These are phyloP conservation scores for Propithecus deckenii DNA, from an alignment of 2,797 vertebrate genomes.

Conservation along the genomic window DNA sequence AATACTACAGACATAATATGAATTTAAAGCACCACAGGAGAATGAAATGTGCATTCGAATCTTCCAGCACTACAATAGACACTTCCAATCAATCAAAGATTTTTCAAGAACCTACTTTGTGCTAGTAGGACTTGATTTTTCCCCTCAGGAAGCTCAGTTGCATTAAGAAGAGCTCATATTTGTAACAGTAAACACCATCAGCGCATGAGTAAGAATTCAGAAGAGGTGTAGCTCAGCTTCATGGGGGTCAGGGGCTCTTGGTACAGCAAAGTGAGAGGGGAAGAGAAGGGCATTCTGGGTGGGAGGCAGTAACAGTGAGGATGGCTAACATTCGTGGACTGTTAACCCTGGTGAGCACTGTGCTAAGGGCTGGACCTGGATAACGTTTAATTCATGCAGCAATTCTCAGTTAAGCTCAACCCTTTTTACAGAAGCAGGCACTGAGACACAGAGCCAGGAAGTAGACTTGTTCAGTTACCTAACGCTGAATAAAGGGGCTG, in stretches of 20 bases:
- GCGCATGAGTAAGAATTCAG: neutral
- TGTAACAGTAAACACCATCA: fast-evolving
- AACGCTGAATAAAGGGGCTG: neutral
- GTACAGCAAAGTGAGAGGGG: fast-evolving
- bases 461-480: too few relatives aligned
- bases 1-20: constrained; percentile 26
- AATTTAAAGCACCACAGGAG: constrained; percentile 30
- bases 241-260: neutral
- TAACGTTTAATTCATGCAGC: neutral
- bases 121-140: neutral
- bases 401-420: neutral
- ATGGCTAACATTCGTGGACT: fast-evolving
- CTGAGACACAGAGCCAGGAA: fast-evolving
- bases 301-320: neutral
- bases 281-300: neutral
- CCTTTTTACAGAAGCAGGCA: neutral
- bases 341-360: neutral
- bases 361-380: neutral
- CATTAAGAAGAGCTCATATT: neutral
- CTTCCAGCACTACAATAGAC: neutral
- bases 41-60: neutral
- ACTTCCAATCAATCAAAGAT: neutral
- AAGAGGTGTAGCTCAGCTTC: neutral
- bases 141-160: neutral
- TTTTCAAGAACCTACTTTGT: neutral